A percentile compares a stretch with the other conserved stretches of the same genome.
Conservation (phyloP, 2,797 vertebrate species). For the Hirundo rustica region DNA sequence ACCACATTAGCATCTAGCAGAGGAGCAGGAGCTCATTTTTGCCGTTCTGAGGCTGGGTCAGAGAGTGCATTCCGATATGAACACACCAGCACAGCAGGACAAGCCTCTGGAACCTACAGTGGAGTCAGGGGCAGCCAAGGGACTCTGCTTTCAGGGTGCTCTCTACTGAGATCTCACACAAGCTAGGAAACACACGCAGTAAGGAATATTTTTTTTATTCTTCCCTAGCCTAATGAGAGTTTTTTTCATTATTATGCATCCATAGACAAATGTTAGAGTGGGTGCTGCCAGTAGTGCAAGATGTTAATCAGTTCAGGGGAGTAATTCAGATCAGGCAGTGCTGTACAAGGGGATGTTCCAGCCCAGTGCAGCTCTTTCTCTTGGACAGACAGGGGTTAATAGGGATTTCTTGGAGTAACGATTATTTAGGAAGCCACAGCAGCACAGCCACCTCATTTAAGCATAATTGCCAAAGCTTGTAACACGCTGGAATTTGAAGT, state of each 20-base stretch:
- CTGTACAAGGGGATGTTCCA: neutral
- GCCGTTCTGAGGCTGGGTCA: neutral
- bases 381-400: neutral
- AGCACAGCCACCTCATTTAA: slow-evolving; percentile 1
- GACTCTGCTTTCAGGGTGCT: neutral
- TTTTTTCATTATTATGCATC: neutral
- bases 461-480: neutral
- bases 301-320: neutral
- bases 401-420: neutral
- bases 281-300: neutral
- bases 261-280: neutral
- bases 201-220: neutral
- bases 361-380: neutral
- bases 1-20: neutral
- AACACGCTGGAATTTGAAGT: neutral
- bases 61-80: neutral
- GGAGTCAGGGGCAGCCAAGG: neutral
- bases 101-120: neutral
- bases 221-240: neutral
- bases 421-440: slow-evolving; percentile 23
- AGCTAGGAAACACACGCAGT: neutral
- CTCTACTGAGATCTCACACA: neutral
- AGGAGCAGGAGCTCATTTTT: neutral
- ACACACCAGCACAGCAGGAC: neutral
- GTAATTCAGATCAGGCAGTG: neutral